phyloP scores from a whole-genome alignment of 2,888 invertebrate genomes.

The Platypus cylindrus region DNA sequence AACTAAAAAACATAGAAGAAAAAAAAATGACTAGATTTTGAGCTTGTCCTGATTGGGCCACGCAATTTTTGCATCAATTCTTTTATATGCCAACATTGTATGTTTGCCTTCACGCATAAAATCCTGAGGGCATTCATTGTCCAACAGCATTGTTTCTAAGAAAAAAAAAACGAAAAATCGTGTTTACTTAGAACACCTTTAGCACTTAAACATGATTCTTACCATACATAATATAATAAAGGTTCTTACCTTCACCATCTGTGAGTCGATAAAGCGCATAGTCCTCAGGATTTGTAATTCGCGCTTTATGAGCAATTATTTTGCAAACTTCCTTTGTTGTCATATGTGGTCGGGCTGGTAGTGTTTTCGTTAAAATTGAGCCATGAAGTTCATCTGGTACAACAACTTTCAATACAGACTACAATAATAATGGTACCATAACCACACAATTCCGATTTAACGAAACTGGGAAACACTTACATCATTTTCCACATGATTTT shows the following conservation, averaged over 20 bases:
- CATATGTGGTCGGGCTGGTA: constrained; percentile 88
- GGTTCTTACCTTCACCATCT: constrained; percentile 67
- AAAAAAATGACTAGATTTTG: constrained; percentile 23
- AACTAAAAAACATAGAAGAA: no score
- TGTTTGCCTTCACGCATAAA: constrained; percentile 69
- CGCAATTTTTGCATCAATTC: constrained; percentile 92
- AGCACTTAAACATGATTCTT: neutral
- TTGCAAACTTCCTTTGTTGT: constrained; percentile 87
- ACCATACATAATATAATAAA: neutral
- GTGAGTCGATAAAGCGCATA: constrained; percentile 84
- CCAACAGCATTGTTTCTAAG: constrained; percentile 78
- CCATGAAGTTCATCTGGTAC: constrained; percentile 91
- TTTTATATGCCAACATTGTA: constrained; percentile 87
- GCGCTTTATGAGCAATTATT: constrained; percentile 88
- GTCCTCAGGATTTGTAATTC: constrained; percentile 93
- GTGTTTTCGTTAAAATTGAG: constrained; percentile 78
- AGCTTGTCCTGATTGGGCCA: constrained; percentile 62
- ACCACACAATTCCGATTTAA: neutral
- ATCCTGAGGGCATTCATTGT: constrained; percentile 83
- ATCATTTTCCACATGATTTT: constrained; percentile 31
- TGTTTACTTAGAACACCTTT: neutral
- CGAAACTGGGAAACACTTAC: constrained; percentile 23
- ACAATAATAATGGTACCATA: constrained; percentile 15
- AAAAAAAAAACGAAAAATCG: no score
- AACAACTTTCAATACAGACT: constrained; percentile 75